Evolutionary conservation across 2,888 invertebrate genomes (phyloP).

Genomic region (Cryptophagus acutangulus): DNA sequence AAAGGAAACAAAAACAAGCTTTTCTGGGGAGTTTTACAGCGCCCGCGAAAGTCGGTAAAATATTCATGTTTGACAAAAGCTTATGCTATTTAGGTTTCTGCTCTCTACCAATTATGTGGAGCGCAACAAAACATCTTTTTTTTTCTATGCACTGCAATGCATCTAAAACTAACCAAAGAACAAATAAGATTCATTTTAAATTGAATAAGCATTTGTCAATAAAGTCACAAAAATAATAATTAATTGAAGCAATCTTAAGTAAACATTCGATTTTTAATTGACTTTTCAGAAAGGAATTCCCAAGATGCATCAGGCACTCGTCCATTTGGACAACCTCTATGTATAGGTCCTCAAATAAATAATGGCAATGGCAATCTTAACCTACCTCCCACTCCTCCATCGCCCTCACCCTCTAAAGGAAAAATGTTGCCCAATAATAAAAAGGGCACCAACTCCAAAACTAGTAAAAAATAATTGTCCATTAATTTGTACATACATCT

Average conservation of each 20-base stretch:
- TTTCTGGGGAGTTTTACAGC: not conserved
- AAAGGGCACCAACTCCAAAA: too few species aligned
- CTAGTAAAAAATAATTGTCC: constrained; percentile 9
- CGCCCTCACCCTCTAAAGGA: constrained; percentile 42
- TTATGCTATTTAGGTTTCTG: not conserved
- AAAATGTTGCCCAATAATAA: constrained; percentile 27
- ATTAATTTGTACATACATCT: constrained; percentile 2
- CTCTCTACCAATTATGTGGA: too few species aligned
- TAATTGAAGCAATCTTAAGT: constrained; percentile 1
- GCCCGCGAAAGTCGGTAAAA: not conserved
- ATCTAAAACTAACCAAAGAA: too few species aligned
- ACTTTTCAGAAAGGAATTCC: constrained; percentile 45
- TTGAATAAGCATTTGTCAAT: constrained; percentile 2
- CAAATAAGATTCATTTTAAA: constrained; percentile 1
- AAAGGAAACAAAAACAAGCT: constrained; percentile 15
- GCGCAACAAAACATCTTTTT: too few species aligned
- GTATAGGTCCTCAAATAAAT: constrained; percentile 52
- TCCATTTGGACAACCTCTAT: constrained; percentile 68
- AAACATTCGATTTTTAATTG: constrained; percentile 13
- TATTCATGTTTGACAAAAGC: constrained; percentile 1
- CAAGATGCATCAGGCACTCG: constrained; percentile 46
- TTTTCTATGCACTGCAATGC: too few species aligned
- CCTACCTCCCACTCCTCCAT: constrained; percentile 35
- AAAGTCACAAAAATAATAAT: too few species aligned
- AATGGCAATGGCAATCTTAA: constrained; percentile 42